A percentile compares a stretch with the other conserved stretches of the same genome.
phyloP scores from a whole-genome alignment of 1,140 invertebrate species.

The Cydia strobilella region DNA sequence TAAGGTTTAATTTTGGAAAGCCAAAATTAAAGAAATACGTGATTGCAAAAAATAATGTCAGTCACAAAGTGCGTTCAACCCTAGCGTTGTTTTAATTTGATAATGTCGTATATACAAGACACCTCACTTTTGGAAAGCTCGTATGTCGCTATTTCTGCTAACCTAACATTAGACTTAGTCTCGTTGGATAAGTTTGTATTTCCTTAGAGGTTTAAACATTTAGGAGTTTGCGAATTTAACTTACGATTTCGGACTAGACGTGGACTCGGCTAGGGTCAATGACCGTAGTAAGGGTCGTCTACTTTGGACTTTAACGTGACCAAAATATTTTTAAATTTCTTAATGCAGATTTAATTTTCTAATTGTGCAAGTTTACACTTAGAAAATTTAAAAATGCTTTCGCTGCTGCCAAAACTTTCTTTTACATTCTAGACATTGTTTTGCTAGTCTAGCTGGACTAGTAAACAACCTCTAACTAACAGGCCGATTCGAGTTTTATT shows the following conservation, averaged over 20 bases:
- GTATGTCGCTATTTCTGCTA: not conserved
- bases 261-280: not conserved
- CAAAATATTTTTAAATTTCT: conserved; percentile 1
- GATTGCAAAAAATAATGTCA: not conserved
- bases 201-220: not conserved
- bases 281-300: not conserved
- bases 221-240: not conserved
- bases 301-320: not conserved
- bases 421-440: not conserved
- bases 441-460: not conserved
- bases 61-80: not conserved
- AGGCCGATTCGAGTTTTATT: no score
- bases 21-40: not conserved
- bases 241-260: not conserved
- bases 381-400: no score
- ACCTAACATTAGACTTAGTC: not conserved
- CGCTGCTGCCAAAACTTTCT: not conserved
- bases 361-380: not conserved
- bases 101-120: not conserved
- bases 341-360: not conserved
- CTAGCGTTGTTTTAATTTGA: not conserved
- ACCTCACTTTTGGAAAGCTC: not conserved
- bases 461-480: no score
- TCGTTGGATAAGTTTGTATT: not conserved
- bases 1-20: not conserved